Percentiles rank a stretch among this genome's conserved stretches.
phyloP scores from a whole-genome alignment of 2,888 invertebrate species.

The Silvanus unidentatus region DNA sequence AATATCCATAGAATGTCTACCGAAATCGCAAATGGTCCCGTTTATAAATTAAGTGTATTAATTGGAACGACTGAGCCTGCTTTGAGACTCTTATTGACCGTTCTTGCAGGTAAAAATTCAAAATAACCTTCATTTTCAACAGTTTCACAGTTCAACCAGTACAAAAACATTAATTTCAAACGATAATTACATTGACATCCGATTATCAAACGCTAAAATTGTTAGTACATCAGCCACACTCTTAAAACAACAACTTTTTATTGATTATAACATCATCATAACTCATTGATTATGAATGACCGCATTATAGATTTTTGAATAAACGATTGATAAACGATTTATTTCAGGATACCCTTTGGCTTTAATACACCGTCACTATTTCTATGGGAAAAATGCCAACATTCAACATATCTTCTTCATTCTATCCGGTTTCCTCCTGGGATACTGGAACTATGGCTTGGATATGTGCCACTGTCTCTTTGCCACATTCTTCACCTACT shows the following conservation, averaged over 20 bases:
- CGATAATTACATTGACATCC: conserved; percentile 3
- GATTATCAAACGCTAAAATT: not conserved
- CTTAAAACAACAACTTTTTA: not conserved
- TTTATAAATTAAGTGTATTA: conserved; percentile 27
- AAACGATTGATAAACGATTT: not conserved
- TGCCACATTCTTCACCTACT: conserved; percentile 67
- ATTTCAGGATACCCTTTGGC: conserved; percentile 70
- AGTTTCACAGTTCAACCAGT: conserved; percentile 4
- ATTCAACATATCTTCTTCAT: conserved; percentile 72
- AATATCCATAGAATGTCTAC: not conserved
- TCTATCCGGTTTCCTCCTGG: conserved; percentile 64
- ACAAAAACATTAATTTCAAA: not conserved
- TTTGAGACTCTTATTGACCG: conserved; percentile 37
- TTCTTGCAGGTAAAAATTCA: conserved; percentile 39
- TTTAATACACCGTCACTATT: conserved; percentile 54
- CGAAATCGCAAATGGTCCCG: conserved; percentile 16
- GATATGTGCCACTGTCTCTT: conserved; percentile 70
- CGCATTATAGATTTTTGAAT: not conserved
- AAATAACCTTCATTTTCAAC: conserved; percentile 4
- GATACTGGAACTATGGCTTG: conserved; percentile 79
- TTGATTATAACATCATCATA: not conserved
- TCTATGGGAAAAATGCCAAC: conserved; percentile 52
- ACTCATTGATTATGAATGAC: not conserved
- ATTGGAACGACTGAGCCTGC: conserved; percentile 40
- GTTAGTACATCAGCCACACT: no score